Evolutionary conservation across 2,888 invertebrate genomes (phyloP).

Genomic region (Oithona nana): DNA sequence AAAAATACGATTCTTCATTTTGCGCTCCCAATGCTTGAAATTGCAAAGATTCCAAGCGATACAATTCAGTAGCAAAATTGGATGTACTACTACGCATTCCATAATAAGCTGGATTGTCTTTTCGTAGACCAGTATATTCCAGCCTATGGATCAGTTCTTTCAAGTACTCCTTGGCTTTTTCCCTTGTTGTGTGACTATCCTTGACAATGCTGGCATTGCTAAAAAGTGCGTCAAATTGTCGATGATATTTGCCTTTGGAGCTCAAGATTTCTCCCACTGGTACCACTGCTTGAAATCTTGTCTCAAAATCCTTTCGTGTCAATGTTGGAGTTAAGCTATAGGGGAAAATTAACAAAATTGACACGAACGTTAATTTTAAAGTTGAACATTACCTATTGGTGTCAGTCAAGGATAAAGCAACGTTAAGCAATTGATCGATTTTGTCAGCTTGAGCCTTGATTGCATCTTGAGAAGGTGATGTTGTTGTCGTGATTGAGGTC

Average conservation of each 20-base stretch:
- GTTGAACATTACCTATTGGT: too few relatives aligned
- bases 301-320: background rate
- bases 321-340: background rate
- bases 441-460: background rate
- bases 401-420: background rate
- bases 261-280: background rate
- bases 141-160: background rate
- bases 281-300: background rate
- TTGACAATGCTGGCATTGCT: background rate
- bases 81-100: background rate
- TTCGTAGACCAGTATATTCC: background rate
- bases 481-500: slow-evolving; percentile 4
- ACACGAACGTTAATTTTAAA: too few relatives aligned
- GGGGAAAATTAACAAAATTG: too few relatives aligned
- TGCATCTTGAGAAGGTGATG: background rate
- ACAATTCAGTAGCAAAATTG: background rate
- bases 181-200: background rate
- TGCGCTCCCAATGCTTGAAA: background rate
- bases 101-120: background rate
- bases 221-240: background rate
- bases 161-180: background rate
- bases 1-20: background rate
- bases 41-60: background rate
- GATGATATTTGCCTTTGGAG: background rate
- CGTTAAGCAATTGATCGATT: background rate